These are phyloP conservation scores for Pachyseris speciosa DNA, from an alignment of 64 coral and sea anemone species.

Conservation along the genomic window DNA sequence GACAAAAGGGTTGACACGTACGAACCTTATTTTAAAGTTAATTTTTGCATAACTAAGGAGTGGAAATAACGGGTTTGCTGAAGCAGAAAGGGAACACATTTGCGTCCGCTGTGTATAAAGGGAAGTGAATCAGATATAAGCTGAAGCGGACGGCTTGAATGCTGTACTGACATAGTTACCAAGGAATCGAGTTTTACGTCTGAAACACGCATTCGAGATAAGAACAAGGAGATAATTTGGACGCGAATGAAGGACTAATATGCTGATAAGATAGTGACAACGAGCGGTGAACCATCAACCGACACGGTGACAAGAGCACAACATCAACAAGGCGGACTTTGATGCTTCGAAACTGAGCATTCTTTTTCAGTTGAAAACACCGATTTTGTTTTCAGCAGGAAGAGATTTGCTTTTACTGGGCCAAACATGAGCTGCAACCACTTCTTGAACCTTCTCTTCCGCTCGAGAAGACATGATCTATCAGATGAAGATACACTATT, in stretches of 20 bases:
- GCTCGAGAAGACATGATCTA: constrained; percentile 40
- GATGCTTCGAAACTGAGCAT: neutral
- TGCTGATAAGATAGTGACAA: neutral
- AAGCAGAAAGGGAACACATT: neutral
- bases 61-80: neutral
- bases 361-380: neutral
- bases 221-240: no score
- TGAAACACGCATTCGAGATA: neutral
- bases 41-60: neutral
- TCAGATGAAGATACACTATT: constrained; percentile 51
- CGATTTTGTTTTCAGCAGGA: no score
- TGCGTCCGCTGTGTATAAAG: neutral
- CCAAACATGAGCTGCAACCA: constrained; percentile 46
- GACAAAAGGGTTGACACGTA: constrained; percentile 31
- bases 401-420: neutral
- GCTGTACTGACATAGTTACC: neutral
- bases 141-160: neutral
- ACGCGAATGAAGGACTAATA: neutral
- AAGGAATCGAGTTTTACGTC: neutral
- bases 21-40: constrained; percentile 34
- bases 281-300: neutral
- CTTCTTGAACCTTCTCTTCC: constrained; percentile 64
- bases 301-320: neutral
- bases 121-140: neutral
- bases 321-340: neutral